These are phyloP conservation scores for Balearica regulorum DNA, from an alignment of 2,797 vertebrate genomes.

Conservation along the genomic window DNA sequence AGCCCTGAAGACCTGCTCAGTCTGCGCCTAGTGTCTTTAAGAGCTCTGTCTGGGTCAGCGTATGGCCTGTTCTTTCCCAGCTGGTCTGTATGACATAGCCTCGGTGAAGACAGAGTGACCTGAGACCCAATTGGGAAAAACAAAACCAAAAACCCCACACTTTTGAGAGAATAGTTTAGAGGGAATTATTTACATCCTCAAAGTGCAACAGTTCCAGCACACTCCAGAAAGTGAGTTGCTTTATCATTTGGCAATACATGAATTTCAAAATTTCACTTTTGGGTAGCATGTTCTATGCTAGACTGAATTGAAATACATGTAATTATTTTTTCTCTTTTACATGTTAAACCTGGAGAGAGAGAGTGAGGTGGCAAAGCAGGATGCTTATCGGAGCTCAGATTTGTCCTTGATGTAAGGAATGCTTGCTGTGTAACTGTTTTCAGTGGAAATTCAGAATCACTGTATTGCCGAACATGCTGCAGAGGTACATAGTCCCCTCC, in stretches of 20 bases:
- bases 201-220: not conserved
- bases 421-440: not conserved
- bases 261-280: not conserved
- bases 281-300: not conserved
- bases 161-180: not conserved
- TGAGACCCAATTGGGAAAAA: not conserved
- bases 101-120: not conserved
- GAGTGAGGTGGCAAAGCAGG: not conserved
- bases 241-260: not conserved
- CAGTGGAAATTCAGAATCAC: not conserved
- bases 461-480: not conserved
- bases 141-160: not conserved
- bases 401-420: not conserved
- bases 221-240: not conserved
- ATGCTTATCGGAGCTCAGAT: not conserved
- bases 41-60: not conserved
- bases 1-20: not conserved
- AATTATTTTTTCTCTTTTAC: not conserved
- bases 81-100: not conserved
- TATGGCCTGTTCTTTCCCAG: not conserved
- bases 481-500: not conserved
- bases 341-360: not conserved
- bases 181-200: not conserved
- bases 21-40: not conserved
- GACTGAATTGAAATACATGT: not conserved